Evolutionary conservation across 2,113 vertebrate genomes (phyloP), one percentile per base, ranked within the genome.

Genomic region (Sigmodon hispidus): DNA sequence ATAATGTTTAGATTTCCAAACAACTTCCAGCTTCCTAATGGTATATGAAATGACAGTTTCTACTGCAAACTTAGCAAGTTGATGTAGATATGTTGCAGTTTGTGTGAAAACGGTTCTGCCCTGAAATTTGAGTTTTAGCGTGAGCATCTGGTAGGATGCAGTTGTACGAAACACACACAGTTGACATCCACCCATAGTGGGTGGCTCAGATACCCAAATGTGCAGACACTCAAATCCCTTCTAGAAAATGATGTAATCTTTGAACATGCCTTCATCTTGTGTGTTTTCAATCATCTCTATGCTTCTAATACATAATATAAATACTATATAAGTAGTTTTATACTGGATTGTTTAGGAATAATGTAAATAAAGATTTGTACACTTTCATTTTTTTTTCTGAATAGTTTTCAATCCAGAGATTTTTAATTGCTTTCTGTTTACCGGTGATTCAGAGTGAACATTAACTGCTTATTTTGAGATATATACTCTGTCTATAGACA

Each of bases 1-100:
- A 52, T 52, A 63, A 61, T 81, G 17, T 92, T 0, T 93, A 91
- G n/a, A 59, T 88, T 94, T 95, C 75, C 8, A 91, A 84, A 48
- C 70, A 81, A 63, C 55, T 90, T 90, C 1, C 43, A 90, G 12
- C 61, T 95, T 92, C 34, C n/a, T 90, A 83, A 94, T 21, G 86
- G 4, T 69, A 19, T 79, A 86, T 40, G 13, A 48, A 7, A 69
- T 55, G 79, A 81, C n/a, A 81, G 2, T 93, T 96, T 96, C 22
- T 91, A 22, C 31, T 76, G 40, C 52, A 93, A 21, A 88, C 31
- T 61, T 52, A 73, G 70, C 91, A 87, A 83, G 50, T 55, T 83
- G 93, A 75, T 87, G 40, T 43, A 34, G 40, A 16, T 9, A 21
- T 89, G n/a, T 79, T 84, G 40, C 70, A 76, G 13, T 92, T 50